A percentile compares a stretch with the other conserved stretches of the same genome.
These are phyloP conservation scores for Mamestra configurata DNA, from an alignment of 1,140 invertebrate species.

Conservation along the genomic window DNA sequence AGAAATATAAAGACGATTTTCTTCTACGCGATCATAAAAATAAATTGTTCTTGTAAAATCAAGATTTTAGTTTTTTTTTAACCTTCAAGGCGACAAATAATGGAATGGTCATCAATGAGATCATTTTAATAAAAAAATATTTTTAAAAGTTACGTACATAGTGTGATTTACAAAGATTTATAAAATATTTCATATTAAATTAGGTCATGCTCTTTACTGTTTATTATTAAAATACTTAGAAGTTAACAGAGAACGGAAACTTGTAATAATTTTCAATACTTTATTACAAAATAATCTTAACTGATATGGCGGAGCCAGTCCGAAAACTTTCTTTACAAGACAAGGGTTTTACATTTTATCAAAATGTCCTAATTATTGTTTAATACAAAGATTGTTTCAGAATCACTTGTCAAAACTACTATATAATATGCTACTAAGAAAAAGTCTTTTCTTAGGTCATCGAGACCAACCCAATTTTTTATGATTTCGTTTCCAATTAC, in stretches of 20 bases:
- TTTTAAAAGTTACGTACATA: slow-evolving; percentile 33
- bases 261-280: slow-evolving; percentile 8
- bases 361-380: slow-evolving; percentile 51
- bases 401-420: slow-evolving; percentile 37
- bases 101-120: slow-evolving; percentile 57
- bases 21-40: neutral
- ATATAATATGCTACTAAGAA: slow-evolving; percentile 10
- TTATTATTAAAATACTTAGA: slow-evolving; percentile 36
- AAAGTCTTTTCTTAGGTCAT: neutral
- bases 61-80: slow-evolving; percentile 35
- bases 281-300: slow-evolving; percentile 38
- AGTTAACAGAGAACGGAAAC: slow-evolving; percentile 20
- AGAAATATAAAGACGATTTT: neutral
- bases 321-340: slow-evolving; percentile 19
- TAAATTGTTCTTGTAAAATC: neutral
- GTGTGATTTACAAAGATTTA: slow-evolving; percentile 40
- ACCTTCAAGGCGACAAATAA: slow-evolving; percentile 4
- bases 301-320: slow-evolving; percentile 43
- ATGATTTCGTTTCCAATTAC: neutral
- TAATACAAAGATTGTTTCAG: slow-evolving; percentile 46
- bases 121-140: slow-evolving; percentile 50
- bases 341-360: slow-evolving; percentile 38
- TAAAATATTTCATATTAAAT: slow-evolving; percentile 22
- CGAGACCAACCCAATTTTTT: slow-evolving; percentile 10
- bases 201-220: slow-evolving; percentile 20